Percentiles rank a stretch among this genome's conserved stretches.
Conservation (phyloP, 1,140 invertebrate genomes). For the Drosophila eugracilis region DNA sequence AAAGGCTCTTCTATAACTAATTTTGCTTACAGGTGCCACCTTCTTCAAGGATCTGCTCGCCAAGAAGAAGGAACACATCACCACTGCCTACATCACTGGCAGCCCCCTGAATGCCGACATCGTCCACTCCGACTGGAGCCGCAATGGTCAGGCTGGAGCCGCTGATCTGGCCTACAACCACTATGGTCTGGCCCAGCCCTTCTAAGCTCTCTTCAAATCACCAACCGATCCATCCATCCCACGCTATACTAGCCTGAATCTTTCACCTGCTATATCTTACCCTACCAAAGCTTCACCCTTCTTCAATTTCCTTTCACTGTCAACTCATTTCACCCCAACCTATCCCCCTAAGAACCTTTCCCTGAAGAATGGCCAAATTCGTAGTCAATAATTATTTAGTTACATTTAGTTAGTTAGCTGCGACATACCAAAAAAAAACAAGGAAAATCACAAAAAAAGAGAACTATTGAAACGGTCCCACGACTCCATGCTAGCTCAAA, state of each 20-base stretch:
- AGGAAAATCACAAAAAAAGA: slow-evolving; percentile 50
- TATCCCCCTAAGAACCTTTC: slow-evolving; percentile 52
- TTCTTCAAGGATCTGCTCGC: slow-evolving; percentile 84
- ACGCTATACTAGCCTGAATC: slow-evolving; percentile 18
- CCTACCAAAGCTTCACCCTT: slow-evolving; percentile 38
- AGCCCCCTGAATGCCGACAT: slow-evolving; percentile 84
- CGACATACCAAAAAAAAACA: slow-evolving; percentile 81
- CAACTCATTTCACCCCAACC: not conserved
- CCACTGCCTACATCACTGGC: slow-evolving; percentile 84
- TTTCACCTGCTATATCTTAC: slow-evolving; percentile 31
- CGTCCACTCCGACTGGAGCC: slow-evolving; percentile 84
- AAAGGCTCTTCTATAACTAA: slow-evolving; percentile 22
- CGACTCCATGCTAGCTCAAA: slow-evolving; percentile 66
- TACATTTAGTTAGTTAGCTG: slow-evolving; percentile 80
- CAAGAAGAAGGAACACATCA: slow-evolving; percentile 85
- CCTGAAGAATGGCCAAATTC: slow-evolving; percentile 74
- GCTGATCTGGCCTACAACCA: slow-evolving; percentile 84
- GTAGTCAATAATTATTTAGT: slow-evolving; percentile 83
- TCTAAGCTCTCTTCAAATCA: slow-evolving; percentile 55
- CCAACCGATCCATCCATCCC: slow-evolving; percentile 28
- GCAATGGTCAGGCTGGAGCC: slow-evolving; percentile 80
- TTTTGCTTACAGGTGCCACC: slow-evolving; percentile 65
- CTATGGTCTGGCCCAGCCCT: slow-evolving; percentile 82
- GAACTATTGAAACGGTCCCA: slow-evolving; percentile 24
- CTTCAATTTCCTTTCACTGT: slow-evolving; percentile 1